Conservation (phyloP, 2,888 invertebrate genomes). For the Drosophila ochracea region DNA sequence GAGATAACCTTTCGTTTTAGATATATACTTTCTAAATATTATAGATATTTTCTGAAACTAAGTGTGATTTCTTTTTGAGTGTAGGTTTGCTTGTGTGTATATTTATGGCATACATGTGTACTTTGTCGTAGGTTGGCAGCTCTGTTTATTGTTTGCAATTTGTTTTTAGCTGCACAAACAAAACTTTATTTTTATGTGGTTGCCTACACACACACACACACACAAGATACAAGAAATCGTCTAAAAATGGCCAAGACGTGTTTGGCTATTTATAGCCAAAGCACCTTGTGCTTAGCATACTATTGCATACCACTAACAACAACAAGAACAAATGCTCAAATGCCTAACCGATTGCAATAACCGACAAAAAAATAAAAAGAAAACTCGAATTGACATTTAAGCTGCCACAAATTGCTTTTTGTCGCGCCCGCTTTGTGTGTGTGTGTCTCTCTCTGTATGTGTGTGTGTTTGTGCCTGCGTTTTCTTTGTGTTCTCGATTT, state of each 20-base stretch:
- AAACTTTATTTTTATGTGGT: constrained; percentile 68
- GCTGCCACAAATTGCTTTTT: constrained; percentile 78
- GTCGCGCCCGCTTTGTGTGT: constrained; percentile 31
- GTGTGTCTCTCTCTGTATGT: not conserved
- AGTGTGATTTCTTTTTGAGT: not conserved
- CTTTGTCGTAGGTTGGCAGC: constrained; percentile 38
- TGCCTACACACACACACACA: not conserved
- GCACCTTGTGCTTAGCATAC: constrained; percentile 55
- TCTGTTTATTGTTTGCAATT: constrained; percentile 78
- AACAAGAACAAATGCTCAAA: constrained; percentile 21
- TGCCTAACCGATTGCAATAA: constrained; percentile 45
- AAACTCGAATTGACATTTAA: constrained; percentile 71
- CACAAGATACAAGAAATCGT: constrained; percentile 15
- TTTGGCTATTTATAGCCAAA: constrained; percentile 61
- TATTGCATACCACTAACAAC: constrained; percentile 34
- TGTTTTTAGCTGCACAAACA: constrained; percentile 74
- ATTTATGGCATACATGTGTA: constrained; percentile 43
- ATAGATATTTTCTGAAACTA: not conserved
- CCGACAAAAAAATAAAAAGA: constrained; percentile 44
- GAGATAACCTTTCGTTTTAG: not conserved
- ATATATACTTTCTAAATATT: not conserved
- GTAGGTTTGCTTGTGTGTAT: constrained; percentile 17
- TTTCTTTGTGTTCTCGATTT: not conserved
- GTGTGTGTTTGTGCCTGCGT: constrained; percentile 3
- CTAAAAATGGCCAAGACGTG: constrained; percentile 73